These are phyloP conservation scores for Atherix ibis DNA, from an alignment of 2,888 invertebrate genomes.

Conservation along the genomic window DNA sequence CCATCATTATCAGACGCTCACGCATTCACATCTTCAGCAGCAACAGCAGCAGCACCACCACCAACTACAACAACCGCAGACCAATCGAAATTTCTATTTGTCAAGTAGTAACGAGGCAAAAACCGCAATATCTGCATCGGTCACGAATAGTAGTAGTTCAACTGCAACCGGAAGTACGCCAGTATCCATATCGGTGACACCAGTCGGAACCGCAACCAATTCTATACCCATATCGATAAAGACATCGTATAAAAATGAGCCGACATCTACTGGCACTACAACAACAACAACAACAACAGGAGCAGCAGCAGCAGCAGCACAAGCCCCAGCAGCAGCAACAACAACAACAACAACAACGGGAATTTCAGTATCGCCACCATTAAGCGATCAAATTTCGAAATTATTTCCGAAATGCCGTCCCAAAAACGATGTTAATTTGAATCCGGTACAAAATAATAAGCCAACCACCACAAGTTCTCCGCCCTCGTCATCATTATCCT, in stretches of 20 bases:
- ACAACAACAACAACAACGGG: conserved; percentile 16
- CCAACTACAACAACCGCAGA: conserved; percentile 12
- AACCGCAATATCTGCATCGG: conserved; percentile 2
- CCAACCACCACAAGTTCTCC: conserved; percentile 17
- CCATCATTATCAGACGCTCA: conserved; percentile 15
- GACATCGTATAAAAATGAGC: background rate
- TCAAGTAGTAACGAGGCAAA: conserved; percentile 9
- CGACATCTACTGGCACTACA: background rate
- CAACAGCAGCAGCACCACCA: conserved; percentile 8
- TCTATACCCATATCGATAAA: background rate
- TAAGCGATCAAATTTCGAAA: conserved; percentile 61
- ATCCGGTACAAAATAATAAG: conserved; percentile 16
- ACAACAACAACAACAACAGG: conserved; percentile 6
- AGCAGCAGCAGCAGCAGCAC: background rate
- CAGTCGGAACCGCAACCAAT: background rate
- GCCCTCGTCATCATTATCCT: conserved; percentile 28
- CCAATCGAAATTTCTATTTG: conserved; percentile 14
- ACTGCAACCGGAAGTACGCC: too few relatives aligned
- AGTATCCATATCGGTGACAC: background rate
- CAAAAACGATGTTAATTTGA: conserved; percentile 41
- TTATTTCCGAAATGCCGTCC: conserved; percentile 80
- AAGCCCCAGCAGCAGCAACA: background rate
- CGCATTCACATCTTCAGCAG: too few relatives aligned
- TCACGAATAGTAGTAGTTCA: background rate
- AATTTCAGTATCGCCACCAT: conserved; percentile 39